Evolutionary conservation across 2,113 vertebrate species (phyloP), one percentile per base, ranked within the genome.

Genomic region (Lota lota): DNA sequence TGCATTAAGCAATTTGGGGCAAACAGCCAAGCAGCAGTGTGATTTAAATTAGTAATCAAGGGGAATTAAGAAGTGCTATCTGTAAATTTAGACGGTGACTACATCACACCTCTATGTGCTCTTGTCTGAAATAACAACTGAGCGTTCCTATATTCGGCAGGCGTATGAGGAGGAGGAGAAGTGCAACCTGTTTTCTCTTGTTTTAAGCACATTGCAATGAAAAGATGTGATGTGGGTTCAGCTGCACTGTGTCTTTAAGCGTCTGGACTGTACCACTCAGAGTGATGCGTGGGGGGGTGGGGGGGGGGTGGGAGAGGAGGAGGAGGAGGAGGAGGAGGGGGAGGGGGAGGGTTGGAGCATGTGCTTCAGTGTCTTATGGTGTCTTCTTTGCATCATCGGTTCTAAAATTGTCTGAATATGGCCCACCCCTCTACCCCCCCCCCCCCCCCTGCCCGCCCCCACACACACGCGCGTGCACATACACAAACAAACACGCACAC

Each of bases 181-280:
- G 21, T 21, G 8, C 58, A n/a, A 61, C 20, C 10, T 63, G 14
- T 20, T 14, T 64, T 20, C 61, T 47, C 53, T 61, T 15, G 22
- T 1, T 8, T 70, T 72, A 60, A 57, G n/a, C 65, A 36, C 16
- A 66, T 6, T 6, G 40, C 40, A 47, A 33, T 33, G 18, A 61
- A 68, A 12, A 14, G 69, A 17, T 69, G 57, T 73, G 67, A 71
- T 16, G 7, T 61, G 78, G 64, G 75, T 11, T 18, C 16, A 17
- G 22, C 71, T 22, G 68, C 81, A 59, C 87, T 91, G 71, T 88
- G 67, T 83, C 91, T 92, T 92, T 92, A 92, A 92, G 87, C 83
- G 76, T 61, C 60, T 53, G 90, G 91, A 77, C 67, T 7, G 67
- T 89, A 91, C 91, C 90, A 92, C 82, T 84, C 59, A 0, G 54